Base-by-base conservation (phyloP, 1,140 invertebrate genomes). In the Andricus grossulariae region DNA sequence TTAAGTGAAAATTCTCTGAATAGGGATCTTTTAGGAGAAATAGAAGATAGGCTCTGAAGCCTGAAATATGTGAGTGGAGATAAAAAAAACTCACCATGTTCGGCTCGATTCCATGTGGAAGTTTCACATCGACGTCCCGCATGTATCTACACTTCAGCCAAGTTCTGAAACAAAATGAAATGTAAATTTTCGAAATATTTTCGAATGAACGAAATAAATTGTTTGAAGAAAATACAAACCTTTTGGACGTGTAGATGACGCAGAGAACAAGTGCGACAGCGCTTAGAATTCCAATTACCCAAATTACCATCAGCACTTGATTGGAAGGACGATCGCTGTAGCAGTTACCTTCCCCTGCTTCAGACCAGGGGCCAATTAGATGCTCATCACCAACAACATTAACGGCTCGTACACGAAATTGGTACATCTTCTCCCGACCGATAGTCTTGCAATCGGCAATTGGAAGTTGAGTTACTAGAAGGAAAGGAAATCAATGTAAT, bases 101-200 rank as follows among this genome's bases (percentile, higher is more conserved):
- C n/a, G 88, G 86, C 70, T 90, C 90, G 13, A 94, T 79, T 72
- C 93, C 93, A 15, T 92, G 91, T 51, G 93, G 93, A 52, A 94
- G 81, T 85, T 93, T 93, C 0, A 94, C 90, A 81, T 92, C 90
- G 0, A 93, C 91, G 79, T 93, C 90, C 79, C 88, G 88, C 92
- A 93, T 93, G 6, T 88, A 88, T 82, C 90, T 90, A 70, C 89
- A 93, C 54, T 89, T 91, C 1, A 84, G 81, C 90, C 92, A 93
- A 4, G 91, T 79, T 80, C 93, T 93, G 77, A n/a, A 78, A 57
- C 12, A n/a, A 7, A 60, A 10, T 76, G 80, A 25, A 49, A 72
- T 66, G 57, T 71, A 73, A 75, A 76, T 52, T 74, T 19, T 39
- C 54, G n/a, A 51, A 50, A 16, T 21, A 10, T 8, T 11, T 51